Base-by-base conservation (phyloP, 2,113 vertebrate genomes). In the Sakesphorus luctuosus region DNA sequence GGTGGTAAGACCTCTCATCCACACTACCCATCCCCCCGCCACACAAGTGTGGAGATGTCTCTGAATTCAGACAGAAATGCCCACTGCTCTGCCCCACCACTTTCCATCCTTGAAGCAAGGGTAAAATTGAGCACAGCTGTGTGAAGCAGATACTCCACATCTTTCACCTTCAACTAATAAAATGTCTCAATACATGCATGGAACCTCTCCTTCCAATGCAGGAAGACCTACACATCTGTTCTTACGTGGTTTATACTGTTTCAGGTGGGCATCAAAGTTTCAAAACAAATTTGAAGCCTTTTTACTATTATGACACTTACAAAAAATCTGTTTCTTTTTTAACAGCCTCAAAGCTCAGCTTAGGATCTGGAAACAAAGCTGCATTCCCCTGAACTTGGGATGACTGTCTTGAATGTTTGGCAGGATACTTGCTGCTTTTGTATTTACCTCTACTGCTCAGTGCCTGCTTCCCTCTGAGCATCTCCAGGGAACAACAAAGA, bases 111-210 rank as follows among this genome's bases (percentile, higher is more conserved):
- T 52, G 17, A 7, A 55, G n/a, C 3, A 62, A 78, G n/a, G 2
- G 26, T 24, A 47, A 90, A 75, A 82, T n/a, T 33, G 18, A 73
- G 47, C 21, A 31, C 0, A 4, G 9, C 19, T 50, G 17, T 29
- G 21, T 69, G 68, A 76, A 90, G 25, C 33, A 78, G 33, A 24
- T 73, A 33, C 24, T 43, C 25, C 47, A 21, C 2, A 0, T 36
- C 52, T 86, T 67, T 76, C 40, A 47, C 13, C 18, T 75, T 90
- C 53, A 68, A 58, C 26, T 35, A 12, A 40, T 56, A 92, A 90
- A 56, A 7, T 9, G 49, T n/a, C 9, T 69, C 0, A 0, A 33
- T 36, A 44, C 12, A 50, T 66, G 49, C 18, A 7, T 35, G 28
- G 18, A 11, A 43, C 6, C 1, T 0, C 5, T 89, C 44, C 33